Percentiles rank a stretch among this genome's conserved stretches.
phyloP scores from a whole-genome alignment of 2,113 vertebrate genomes.

The Donacobius atricapilla region DNA sequence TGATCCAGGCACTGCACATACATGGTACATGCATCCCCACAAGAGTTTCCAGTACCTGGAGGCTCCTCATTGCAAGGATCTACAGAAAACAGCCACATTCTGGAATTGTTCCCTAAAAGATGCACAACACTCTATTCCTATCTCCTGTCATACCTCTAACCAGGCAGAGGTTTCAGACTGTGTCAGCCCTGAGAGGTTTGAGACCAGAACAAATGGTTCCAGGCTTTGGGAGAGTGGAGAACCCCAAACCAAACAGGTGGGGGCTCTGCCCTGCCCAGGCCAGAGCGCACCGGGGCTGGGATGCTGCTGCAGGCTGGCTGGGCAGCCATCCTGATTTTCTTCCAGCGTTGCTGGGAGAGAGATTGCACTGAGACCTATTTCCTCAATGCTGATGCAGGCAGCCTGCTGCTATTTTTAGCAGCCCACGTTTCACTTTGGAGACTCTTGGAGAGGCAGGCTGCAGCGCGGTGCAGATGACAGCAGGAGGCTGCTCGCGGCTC shows the following conservation, averaged over 20 bases:
- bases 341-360: conserved; percentile 38
- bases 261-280: not conserved
- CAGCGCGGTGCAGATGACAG: not conserved
- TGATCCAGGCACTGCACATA: not conserved
- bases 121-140: accelerated
- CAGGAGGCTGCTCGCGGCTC: not conserved
- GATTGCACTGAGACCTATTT: conserved; percentile 42
- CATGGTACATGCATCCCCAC: accelerated
- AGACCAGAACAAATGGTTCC: not conserved
- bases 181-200: not conserved
- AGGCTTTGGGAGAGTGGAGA: not conserved
- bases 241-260: not conserved
- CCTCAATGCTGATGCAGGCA: conserved; percentile 49
- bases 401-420: conserved; percentile 63
- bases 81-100: not conserved
- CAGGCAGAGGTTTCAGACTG: not conserved
- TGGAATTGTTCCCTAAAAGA: not conserved
- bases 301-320: not conserved
- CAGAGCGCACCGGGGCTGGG: not conserved
- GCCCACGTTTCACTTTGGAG: conserved; percentile 28
- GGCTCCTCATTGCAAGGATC: not conserved
- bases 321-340: not conserved
- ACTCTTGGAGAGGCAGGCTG: conserved; percentile 2
- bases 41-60: not conserved
- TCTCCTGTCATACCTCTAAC: not conserved